Conservation (phyloP, 2,113 vertebrate species). For the Cyprinus carpio region DNA sequence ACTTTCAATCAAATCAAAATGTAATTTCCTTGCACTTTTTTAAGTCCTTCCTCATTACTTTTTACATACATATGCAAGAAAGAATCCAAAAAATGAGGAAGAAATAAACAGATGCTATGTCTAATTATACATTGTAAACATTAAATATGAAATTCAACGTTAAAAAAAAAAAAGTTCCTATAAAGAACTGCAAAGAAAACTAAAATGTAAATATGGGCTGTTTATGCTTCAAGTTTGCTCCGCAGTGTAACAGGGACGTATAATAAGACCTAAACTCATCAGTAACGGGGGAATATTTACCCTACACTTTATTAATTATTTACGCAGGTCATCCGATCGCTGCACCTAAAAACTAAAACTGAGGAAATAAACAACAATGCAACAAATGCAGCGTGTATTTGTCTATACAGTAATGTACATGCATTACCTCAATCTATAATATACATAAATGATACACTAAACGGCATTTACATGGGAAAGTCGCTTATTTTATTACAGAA, state of each 20-base stretch:
- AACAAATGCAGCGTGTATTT: constrained; percentile 34
- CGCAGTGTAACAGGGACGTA: constrained; percentile 34
- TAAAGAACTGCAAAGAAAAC: not conserved
- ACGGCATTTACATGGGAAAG: constrained; percentile 2
- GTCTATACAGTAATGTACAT: constrained; percentile 46
- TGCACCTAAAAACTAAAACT: constrained; percentile 7
- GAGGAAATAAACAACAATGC: not conserved
- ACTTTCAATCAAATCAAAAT: too few species aligned
- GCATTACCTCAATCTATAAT: constrained; percentile 37
- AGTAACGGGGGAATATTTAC: not conserved
- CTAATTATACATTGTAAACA: not conserved
- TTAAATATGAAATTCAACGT: not conserved
- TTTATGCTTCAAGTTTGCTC: not conserved
- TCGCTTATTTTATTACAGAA: not conserved
- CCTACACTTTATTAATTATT: not conserved
- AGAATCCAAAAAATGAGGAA: not conserved
- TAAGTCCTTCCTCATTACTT: not conserved
- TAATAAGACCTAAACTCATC: not conserved
- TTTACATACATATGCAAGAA: not conserved
- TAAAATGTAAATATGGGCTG: not conserved
- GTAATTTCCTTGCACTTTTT: not conserved
- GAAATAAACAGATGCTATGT: not conserved
- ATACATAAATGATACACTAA: constrained; percentile 5
- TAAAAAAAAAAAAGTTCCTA: not conserved
- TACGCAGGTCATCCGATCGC: not conserved